A percentile compares a stretch with the other conserved stretches of the same genome.
These are phyloP conservation scores for Ameiurus melas DNA, from an alignment of 2,113 vertebrate species.

Conservation along the genomic window DNA sequence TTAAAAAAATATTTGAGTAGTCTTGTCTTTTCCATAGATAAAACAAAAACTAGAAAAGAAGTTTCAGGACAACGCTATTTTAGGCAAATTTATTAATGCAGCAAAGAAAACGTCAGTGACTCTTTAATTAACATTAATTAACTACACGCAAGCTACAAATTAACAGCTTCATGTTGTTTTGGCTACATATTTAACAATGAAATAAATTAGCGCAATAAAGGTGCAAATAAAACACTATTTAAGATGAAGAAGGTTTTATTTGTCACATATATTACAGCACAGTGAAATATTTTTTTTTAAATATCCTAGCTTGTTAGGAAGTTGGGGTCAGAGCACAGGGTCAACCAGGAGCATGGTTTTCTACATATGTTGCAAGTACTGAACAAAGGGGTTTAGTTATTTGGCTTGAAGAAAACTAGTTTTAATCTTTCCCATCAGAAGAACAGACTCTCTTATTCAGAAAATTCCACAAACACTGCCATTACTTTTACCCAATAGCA, in stretches of 20 bases:
- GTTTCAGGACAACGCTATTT: not conserved
- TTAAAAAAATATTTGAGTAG: not conserved
- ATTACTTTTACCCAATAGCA: not conserved
- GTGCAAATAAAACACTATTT: too few relatives aligned
- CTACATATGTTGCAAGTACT: not conserved
- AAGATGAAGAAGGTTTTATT: too few relatives aligned
- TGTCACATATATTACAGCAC: too few relatives aligned
- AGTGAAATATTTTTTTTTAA: too few relatives aligned
- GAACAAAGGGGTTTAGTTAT: not conserved
- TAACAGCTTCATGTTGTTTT: not conserved
- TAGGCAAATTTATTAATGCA: not conserved
- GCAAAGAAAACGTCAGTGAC: not conserved
- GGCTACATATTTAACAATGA: not conserved
- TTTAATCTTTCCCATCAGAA: slow-evolving; percentile 34
- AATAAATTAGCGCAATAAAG: too few relatives aligned
- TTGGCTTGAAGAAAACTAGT: not conserved
- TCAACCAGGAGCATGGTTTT: not conserved
- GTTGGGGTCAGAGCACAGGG: too few relatives aligned
- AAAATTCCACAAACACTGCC: slow-evolving; percentile 13
- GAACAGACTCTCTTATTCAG: not conserved
- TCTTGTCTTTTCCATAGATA: not conserved
- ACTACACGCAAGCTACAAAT: not conserved
- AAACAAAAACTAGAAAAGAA: too few relatives aligned
- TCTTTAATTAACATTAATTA: not conserved
- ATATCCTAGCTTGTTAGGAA: too few relatives aligned